phyloP scores from a whole-genome alignment of 2,797 vertebrate species.

The Centropyge bicolor region DNA sequence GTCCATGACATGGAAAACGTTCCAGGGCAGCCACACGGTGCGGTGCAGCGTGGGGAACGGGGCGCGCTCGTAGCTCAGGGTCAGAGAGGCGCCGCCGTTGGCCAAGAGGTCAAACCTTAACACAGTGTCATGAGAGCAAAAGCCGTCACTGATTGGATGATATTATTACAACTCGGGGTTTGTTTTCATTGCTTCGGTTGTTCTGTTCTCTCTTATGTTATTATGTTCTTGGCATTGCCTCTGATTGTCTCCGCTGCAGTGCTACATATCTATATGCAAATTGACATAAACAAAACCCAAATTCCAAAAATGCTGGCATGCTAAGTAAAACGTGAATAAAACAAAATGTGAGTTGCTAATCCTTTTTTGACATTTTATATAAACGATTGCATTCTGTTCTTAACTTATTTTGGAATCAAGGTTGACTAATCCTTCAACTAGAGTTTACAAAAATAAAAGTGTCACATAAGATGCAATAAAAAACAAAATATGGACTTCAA shows the following conservation, averaged over 20 bases:
- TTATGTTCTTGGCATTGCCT: too few relatives aligned
- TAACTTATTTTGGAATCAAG: too few relatives aligned
- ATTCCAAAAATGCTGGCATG: too few relatives aligned
- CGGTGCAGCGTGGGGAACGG: constrained; percentile 93
- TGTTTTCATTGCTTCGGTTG: not conserved
- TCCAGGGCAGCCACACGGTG: constrained; percentile 98
- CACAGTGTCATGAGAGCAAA: not conserved
- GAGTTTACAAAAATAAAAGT: not conserved
- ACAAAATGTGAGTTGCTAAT: too few relatives aligned
- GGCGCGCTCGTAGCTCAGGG: constrained; percentile 92
- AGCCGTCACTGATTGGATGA: not conserved
- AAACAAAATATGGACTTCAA: not conserved
- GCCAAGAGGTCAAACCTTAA: constrained; percentile 96
- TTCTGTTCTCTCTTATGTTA: not conserved
- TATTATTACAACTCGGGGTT: not conserved
- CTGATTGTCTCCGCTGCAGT: too few relatives aligned
- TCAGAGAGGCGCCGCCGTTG: constrained; percentile 94
- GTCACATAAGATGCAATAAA: not conserved
- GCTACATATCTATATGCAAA: not conserved
- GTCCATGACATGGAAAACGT: constrained; percentile 97
- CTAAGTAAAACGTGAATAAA: too few relatives aligned
- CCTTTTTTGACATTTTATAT: too few relatives aligned
- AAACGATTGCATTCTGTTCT: too few relatives aligned
- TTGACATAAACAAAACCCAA: too few relatives aligned
- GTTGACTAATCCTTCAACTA: too few relatives aligned